phyloP scores from a whole-genome alignment of 2,888 invertebrate genomes.

The Catocala nupta region DNA sequence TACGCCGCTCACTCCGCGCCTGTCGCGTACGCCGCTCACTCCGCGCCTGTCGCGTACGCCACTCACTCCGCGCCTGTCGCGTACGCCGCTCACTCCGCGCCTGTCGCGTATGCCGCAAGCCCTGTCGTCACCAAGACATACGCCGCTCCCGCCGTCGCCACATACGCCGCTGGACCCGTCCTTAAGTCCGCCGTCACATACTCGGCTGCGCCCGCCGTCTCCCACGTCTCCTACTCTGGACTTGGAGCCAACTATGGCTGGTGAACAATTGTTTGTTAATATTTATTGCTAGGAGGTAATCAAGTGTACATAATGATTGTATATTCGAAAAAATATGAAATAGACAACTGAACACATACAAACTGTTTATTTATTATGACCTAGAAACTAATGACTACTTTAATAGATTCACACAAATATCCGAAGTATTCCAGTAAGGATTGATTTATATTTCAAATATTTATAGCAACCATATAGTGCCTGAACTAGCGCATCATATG shows the following conservation, averaged over 20 bases:
- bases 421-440: too few species aligned
- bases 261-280: constrained; percentile 61
- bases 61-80: constrained; percentile 56
- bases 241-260: constrained; percentile 83
- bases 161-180: constrained; percentile 62
- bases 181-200: constrained; percentile 69
- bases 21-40: constrained; percentile 68
- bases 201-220: constrained; percentile 66
- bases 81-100: constrained; percentile 58
- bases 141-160: constrained; percentile 51
- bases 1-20: constrained; percentile 33
- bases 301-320: constrained; percentile 35
- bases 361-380: background rate
- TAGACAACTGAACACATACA: background rate
- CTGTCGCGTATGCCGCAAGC: constrained; percentile 67
- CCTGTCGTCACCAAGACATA: constrained; percentile 51
- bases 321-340: background rate
- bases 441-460: too few species aligned
- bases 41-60: constrained; percentile 58
- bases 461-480: too few species aligned
- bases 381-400: too few species aligned
- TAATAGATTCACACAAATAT: too few species aligned
- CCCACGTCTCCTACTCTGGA: constrained; percentile 88
- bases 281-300: constrained; percentile 19
- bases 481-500: too few species aligned